phyloP scores from a whole-genome alignment of 2,797 vertebrate genomes.

The Echeneis naucrates region DNA sequence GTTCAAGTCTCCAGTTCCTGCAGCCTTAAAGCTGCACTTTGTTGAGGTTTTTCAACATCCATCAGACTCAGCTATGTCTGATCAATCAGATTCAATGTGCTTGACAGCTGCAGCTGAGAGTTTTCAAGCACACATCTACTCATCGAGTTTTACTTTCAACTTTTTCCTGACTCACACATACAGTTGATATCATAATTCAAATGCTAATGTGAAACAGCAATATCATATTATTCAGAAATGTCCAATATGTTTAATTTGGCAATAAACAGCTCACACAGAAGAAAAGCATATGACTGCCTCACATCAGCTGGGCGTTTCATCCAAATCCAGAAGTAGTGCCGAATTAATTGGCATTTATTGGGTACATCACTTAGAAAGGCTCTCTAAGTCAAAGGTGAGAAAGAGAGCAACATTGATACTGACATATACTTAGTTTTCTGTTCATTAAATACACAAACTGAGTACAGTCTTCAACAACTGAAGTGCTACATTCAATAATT shows the following conservation, averaged over 20 bases:
- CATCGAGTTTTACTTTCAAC: conserved; percentile 1
- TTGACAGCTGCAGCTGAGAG: conserved; percentile 15
- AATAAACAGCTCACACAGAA: background rate
- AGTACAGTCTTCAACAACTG: background rate
- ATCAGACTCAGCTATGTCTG: conserved; percentile 6
- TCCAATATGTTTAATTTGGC: background rate
- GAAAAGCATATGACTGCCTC: background rate
- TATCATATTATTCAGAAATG: background rate
- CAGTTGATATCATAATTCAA: background rate
- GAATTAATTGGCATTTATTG: background rate
- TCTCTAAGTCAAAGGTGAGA: background rate
- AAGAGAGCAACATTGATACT: background rate
- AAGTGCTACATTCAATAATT: background rate
- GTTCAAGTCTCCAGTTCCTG: conserved; percentile 9
- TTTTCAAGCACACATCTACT: conserved; percentile 14
- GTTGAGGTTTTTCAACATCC: conserved; percentile 20
- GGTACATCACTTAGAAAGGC: background rate
- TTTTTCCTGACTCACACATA: conserved; percentile 4
- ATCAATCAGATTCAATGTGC: conserved; percentile 10
- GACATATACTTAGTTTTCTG: background rate
- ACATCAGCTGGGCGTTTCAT: background rate
- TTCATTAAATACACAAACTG: background rate
- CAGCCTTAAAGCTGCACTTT: conserved; percentile 3
- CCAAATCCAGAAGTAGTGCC: background rate
- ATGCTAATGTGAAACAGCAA: background rate